Conservation (phyloP, 2,797 vertebrate genomes). For the Myioborus miniatus region DNA sequence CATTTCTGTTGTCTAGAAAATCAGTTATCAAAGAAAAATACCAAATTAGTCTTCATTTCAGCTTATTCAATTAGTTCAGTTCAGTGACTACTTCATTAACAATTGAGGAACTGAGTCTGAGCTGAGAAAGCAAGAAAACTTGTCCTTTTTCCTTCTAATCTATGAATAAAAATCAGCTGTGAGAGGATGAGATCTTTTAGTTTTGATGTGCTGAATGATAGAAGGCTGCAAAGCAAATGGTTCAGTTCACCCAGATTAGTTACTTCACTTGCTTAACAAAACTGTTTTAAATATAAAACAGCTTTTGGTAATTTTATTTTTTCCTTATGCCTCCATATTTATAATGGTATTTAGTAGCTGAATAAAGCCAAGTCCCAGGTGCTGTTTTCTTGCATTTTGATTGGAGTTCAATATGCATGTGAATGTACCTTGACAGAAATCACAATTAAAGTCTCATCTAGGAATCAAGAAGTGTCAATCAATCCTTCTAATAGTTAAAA, state of each 20-base stretch:
- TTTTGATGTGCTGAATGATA: slow-evolving; percentile 33
- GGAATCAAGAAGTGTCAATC: slow-evolving; percentile 26
- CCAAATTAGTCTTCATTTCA: slow-evolving; percentile 46
- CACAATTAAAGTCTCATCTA: slow-evolving; percentile 44
- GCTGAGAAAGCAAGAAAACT: slow-evolving; percentile 44
- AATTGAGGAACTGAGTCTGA: background rate
- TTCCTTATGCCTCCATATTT: background rate
- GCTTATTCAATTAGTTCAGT: slow-evolving; percentile 54
- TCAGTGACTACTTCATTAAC: slow-evolving; percentile 54
- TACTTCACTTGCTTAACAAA: slow-evolving; percentile 45
- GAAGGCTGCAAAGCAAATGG: slow-evolving; percentile 11
- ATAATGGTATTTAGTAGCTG: slow-evolving; percentile 3
- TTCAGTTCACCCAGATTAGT: slow-evolving; percentile 26
- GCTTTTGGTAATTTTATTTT: slow-evolving; percentile 43
- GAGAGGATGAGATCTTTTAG: slow-evolving; percentile 11
- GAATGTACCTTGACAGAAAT: slow-evolving; percentile 53
- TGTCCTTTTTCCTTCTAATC: slow-evolving; percentile 5
- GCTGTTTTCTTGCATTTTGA: slow-evolving; percentile 48
- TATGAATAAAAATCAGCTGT: slow-evolving; percentile 52
- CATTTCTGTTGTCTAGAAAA: slow-evolving; percentile 32
- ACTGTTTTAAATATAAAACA: slow-evolving; percentile 42
- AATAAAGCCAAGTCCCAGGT: slow-evolving; percentile 50
- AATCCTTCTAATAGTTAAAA: slow-evolving; percentile 17
- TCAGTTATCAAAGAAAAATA: slow-evolving; percentile 46
- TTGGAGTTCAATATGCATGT: slow-evolving; percentile 46